Conservation (phyloP, 92 coral and sea anemone species). For the Umimayanthus chanpuru region DNA sequence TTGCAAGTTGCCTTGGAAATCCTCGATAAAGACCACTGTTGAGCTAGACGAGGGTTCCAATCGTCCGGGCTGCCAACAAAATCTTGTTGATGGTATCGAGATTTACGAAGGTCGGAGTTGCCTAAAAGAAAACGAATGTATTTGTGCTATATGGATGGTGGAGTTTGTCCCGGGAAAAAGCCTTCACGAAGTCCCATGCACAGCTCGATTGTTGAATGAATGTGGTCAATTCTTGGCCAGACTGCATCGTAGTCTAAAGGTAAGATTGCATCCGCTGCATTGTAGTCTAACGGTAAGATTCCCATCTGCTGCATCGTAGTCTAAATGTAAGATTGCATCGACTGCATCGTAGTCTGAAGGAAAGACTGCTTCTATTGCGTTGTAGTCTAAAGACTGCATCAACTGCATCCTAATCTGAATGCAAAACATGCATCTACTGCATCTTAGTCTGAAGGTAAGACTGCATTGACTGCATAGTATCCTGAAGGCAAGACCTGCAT, state of each 20-base stretch:
- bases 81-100: constrained; percentile 25
- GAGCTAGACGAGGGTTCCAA: background rate
- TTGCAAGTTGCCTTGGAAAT: constrained; percentile 39
- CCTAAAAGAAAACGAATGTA: constrained; percentile 28
- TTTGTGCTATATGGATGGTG: constrained; percentile 65
- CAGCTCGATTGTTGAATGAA: constrained; percentile 22
- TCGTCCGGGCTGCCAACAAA: background rate
- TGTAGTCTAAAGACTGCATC: too few species aligned
- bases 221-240: constrained; percentile 27
- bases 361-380: too few species aligned
- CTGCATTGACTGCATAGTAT: too few species aligned
- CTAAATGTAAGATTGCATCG: too few species aligned
- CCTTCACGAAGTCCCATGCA: constrained; percentile 57
- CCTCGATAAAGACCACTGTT: background rate
- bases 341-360: too few species aligned
- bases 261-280: constrained; percentile 1
- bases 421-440: too few species aligned
- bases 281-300: constrained; percentile 2
- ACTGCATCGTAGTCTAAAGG: constrained; percentile 30
- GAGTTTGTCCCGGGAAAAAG: constrained; percentile 63
- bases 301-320: background rate
- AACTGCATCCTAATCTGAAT: too few species aligned
- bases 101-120: constrained; percentile 46
- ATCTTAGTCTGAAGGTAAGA: too few species aligned
- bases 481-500: too few species aligned